A percentile compares a stretch with the other conserved stretches of the same genome.
Conservation (phyloP, 2,113 vertebrate genomes). For the Cairina moschata region DNA sequence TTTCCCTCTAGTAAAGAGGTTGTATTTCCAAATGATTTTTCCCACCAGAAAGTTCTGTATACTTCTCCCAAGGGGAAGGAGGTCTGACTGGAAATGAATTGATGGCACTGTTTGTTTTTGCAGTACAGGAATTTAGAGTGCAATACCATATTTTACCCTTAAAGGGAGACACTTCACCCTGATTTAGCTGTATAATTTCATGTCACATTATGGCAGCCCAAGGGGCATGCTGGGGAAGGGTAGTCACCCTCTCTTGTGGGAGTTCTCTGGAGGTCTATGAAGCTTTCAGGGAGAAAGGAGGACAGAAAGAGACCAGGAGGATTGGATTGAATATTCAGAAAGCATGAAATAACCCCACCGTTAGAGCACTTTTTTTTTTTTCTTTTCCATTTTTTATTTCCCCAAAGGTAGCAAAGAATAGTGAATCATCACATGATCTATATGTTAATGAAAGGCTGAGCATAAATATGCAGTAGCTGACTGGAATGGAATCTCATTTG, state of each 20-base stretch:
- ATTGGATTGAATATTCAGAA: slow-evolving; percentile 51
- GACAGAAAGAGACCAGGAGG: slow-evolving; percentile 73
- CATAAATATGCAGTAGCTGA: slow-evolving; percentile 64
- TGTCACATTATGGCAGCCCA: slow-evolving; percentile 2
- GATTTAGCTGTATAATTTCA: not conserved
- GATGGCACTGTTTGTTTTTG: slow-evolving; percentile 70
- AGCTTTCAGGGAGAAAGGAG: slow-evolving; percentile 53
- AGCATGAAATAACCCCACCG: slow-evolving; percentile 41
- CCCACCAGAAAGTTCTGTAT: slow-evolving; percentile 69
- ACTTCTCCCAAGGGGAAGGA: slow-evolving; percentile 55
- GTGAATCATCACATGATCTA: slow-evolving; percentile 6
- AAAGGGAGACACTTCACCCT: slow-evolving; percentile 18
- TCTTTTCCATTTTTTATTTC: not conserved
- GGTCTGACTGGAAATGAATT: slow-evolving; percentile 61
- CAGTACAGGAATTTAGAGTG: slow-evolving; percentile 53
- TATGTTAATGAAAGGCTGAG: slow-evolving; percentile 54
- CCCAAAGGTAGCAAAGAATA: slow-evolving; percentile 19
- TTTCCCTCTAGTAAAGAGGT: slow-evolving; percentile 36
- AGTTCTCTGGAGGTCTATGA: slow-evolving; percentile 36
- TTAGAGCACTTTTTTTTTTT: not conserved
- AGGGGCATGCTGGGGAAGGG: not conserved
- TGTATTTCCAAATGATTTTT: slow-evolving; percentile 57
- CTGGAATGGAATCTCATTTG: slow-evolving; percentile 75
- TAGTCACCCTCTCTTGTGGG: slow-evolving; percentile 1
- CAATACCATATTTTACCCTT: slow-evolving; percentile 50